Evolutionary conservation across 1,140 invertebrate genomes (phyloP).

Genomic region (Caerostris darwini): DNA sequence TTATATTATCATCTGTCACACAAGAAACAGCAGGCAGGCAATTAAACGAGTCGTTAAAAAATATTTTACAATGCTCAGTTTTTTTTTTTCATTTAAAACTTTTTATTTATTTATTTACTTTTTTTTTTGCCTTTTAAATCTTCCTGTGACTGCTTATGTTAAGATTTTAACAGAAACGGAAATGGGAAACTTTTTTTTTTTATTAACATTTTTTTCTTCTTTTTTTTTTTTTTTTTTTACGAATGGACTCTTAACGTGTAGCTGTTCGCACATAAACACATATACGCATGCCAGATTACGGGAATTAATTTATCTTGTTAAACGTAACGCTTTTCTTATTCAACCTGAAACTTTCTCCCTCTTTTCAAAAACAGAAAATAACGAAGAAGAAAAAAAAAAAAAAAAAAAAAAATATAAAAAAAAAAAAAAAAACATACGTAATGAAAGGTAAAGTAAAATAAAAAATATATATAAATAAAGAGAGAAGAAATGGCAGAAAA

Average conservation of each 20-base stretch:
- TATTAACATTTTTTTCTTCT: background rate
- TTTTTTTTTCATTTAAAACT: conserved; percentile 24
- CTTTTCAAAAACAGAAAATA: conserved; percentile 58
- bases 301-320: conserved; percentile 78
- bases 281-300: conserved; percentile 70
- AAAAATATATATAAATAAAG: background rate
- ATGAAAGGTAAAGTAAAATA: conserved; percentile 60
- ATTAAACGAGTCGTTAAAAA: conserved; percentile 76
- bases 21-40: conserved; percentile 50
- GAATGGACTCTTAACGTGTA: conserved; percentile 43
- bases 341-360: conserved; percentile 73
- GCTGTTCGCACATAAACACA: conserved; percentile 70
- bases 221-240: conserved; percentile 35
- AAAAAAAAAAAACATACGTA: conserved; percentile 54
- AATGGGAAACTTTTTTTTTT: conserved; percentile 31
- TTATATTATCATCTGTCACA: conserved; percentile 77
- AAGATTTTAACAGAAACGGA: conserved; percentile 55
- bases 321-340: conserved; percentile 73
- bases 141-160: conserved; percentile 68
- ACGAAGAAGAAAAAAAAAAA: background rate
- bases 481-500: conserved; percentile 41
- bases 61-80: conserved; percentile 71
- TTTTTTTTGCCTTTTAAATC: conserved; percentile 50
- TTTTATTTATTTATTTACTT: conserved; percentile 14
- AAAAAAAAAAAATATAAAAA: conserved; percentile 42